Conservation (phyloP, 2,797 vertebrate species). For the Anguilla marmorata region DNA sequence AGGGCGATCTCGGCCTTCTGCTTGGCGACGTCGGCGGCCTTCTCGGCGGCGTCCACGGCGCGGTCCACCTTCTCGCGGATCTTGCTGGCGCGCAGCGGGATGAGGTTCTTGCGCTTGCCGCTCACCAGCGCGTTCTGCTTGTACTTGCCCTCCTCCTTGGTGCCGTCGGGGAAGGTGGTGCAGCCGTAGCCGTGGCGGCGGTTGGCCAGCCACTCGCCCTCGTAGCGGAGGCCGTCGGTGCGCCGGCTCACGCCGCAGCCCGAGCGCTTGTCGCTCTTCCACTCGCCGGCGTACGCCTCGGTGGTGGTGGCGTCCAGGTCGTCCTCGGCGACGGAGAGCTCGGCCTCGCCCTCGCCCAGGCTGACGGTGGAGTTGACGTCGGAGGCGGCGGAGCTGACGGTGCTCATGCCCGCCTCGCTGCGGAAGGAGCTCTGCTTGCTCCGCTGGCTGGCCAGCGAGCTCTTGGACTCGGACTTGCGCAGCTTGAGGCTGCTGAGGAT, state of each 20-base stretch:
- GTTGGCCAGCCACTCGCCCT: slow-evolving; percentile 96
- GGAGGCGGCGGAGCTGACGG: slow-evolving; percentile 92
- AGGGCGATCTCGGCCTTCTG: slow-evolving; percentile 93
- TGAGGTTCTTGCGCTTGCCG: slow-evolving; percentile 96
- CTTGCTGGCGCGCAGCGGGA: slow-evolving; percentile 94
- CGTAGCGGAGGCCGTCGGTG: slow-evolving; percentile 91
- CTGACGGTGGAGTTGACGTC: slow-evolving; percentile 98
- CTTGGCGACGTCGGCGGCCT: slow-evolving; percentile 86
- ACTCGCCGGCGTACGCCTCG: slow-evolving; percentile 92
- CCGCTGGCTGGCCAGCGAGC: slow-evolving; percentile 93
- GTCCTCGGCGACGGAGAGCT: slow-evolving; percentile 86
- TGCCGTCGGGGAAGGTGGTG: slow-evolving; percentile 93
- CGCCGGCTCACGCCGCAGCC: slow-evolving; percentile 91
- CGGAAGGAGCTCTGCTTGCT: slow-evolving; percentile 99
- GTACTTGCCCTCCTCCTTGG: slow-evolving; percentile 98
- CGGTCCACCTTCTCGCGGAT: slow-evolving; percentile 98
- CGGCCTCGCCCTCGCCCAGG: slow-evolving; percentile 90
- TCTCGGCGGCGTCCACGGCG: slow-evolving; percentile 85
- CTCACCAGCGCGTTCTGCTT: slow-evolving; percentile 95
- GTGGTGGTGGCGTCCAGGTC: slow-evolving; percentile 96
- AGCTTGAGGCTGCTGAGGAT: slow-evolving; percentile 93
- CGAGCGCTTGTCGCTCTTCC: slow-evolving; percentile 93
- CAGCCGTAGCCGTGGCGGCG: slow-evolving; percentile 95
- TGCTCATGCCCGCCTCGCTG: slow-evolving; percentile 97
- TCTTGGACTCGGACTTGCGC: slow-evolving; percentile 95